Conservation (phyloP, 2,113 vertebrate genomes). For the Platysteira castanea region DNA sequence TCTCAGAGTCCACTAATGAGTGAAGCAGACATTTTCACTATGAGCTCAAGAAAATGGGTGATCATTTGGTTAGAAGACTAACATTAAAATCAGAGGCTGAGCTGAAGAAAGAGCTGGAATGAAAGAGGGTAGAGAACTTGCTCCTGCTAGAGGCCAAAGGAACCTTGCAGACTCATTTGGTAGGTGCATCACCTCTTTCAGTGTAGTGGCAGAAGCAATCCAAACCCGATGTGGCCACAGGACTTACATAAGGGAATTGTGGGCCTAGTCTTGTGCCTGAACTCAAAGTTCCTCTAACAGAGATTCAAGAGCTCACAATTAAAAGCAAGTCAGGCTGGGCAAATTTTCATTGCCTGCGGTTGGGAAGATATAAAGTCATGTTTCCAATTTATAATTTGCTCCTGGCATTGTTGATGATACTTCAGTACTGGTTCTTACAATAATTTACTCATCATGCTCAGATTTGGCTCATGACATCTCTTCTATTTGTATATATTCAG, state of each 20-base stretch:
- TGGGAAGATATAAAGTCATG: not conserved
- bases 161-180: not conserved
- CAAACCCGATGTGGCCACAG: not conserved
- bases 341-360: not conserved
- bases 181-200: not conserved
- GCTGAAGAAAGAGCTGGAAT: not conserved
- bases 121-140: not conserved
- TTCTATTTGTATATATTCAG: not conserved
- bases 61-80: not conserved
- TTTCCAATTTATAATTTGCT: not conserved
- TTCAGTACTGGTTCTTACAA: not conserved
- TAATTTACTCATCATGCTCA: not conserved
- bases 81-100: not conserved
- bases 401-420: not conserved
- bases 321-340: not conserved
- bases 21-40: not conserved
- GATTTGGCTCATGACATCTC: not conserved
- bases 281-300: not conserved
- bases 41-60: not conserved
- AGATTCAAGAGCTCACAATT: not conserved
- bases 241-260: not conserved
- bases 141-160: not conserved
- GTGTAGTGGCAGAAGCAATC: not conserved
- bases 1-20: not conserved
- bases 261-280: not conserved